Conservation (phyloP, 2,888 invertebrate species). For the Dendrolimus houi region DNA sequence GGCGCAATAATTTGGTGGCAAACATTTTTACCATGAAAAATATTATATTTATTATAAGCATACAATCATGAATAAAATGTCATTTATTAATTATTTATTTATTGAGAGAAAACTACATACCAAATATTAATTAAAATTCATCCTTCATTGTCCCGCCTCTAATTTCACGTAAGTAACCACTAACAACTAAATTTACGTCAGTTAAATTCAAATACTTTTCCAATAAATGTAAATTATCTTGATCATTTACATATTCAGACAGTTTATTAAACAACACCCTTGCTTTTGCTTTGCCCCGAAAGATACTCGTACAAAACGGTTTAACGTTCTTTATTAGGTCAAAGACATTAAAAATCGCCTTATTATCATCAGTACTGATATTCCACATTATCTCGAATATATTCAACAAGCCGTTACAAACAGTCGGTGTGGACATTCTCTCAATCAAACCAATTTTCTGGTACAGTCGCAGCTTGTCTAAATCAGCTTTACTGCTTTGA, state of each 20-base stretch:
- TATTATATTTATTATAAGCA: too few relatives aligned
- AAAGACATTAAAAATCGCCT: conserved; percentile 28
- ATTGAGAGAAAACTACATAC: too few relatives aligned
- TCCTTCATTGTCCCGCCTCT: conserved; percentile 23
- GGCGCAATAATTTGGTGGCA: too few relatives aligned
- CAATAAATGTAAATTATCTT: conserved; percentile 21
- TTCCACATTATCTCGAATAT: conserved; percentile 34
- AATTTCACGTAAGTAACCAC: conserved; percentile 33
- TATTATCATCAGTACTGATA: conserved; percentile 21
- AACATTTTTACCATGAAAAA: too few relatives aligned
- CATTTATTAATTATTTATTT: too few relatives aligned
- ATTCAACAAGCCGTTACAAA: conserved; percentile 48
- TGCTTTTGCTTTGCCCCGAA: conserved; percentile 29
- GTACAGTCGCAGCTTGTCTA: conserved; percentile 33
- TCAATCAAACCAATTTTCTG: conserved; percentile 51
- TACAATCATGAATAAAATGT: too few relatives aligned
- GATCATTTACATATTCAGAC: conserved; percentile 24
- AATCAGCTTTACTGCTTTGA: conserved; percentile 22
- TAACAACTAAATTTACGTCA: conserved; percentile 23
- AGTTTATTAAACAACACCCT: conserved; percentile 28
- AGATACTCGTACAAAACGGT: conserved; percentile 36
- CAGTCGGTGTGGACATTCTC: conserved; percentile 30
- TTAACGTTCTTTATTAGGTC: conserved; percentile 39
- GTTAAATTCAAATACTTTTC: conserved; percentile 24
- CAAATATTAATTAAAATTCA: conserved; percentile 32